Evolutionary conservation across 2,113 vertebrate genomes (phyloP), one percentile per base, ranked within the genome.

Genomic region (Jacana jacana): DNA sequence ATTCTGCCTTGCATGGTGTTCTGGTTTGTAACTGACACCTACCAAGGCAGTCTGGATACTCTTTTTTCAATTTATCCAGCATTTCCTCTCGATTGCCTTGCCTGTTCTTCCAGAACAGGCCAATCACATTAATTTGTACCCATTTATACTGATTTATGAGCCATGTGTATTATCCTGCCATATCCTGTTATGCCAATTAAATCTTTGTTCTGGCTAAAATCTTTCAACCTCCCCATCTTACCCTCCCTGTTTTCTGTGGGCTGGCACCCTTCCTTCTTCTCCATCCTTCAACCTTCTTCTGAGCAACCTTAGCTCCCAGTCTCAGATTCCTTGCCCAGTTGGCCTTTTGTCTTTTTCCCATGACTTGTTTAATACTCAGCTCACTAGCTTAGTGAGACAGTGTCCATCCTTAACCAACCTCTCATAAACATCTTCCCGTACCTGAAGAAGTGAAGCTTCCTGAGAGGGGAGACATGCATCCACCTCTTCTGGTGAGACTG

Each of bases 71-170:
- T 95, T 93, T 92, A 64, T 68, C 23, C 18, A 84, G 13, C 77
- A 89, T 96, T 97, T 97, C 95, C 94, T 91, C 73, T 86, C 73
- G 40, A n/a, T 79, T 95, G 30, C 57, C 42, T 76, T 71, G 77
- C 48, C 80, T 95, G 81, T 71, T 92, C 28, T 93, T 84, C 55
- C 91, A 91, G 92, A 92, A 81, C 55, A 60, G 44, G 33, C 24
- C 18, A 48, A 91, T 93, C 87, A 15, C 44, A 60, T 81, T 84
- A 78, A 92, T 95, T 91, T 93, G 3, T 93, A 81, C 55, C 39
- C 2, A 35, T 86, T 95, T 91, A 68, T 87, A 55, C 27, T 2
- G 2, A 60, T 92, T 89, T 81, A 91, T 96, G 92, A 68, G 39
- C 66, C 60, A 66, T 86, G 33, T 69, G 10, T 11, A 7, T 75